Conservation (phyloP, 2,888 invertebrate genomes). For the Abrostola tripartita region DNA sequence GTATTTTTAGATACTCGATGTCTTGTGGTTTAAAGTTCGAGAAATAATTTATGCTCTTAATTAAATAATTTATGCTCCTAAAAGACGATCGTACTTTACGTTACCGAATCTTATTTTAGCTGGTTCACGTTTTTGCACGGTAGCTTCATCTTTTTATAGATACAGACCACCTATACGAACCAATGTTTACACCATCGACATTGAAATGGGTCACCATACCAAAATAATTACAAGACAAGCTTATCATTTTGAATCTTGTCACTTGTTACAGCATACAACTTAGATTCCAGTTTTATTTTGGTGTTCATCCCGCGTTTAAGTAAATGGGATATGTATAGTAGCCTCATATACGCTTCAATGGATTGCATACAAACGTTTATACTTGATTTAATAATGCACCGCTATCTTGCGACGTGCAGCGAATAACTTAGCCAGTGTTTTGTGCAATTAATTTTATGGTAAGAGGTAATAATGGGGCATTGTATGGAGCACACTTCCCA, state of each 20-base stretch:
- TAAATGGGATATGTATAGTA: slow-evolving; percentile 12
- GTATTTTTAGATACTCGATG: no score
- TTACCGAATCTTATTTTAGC: no score
- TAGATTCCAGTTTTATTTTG: slow-evolving; percentile 22
- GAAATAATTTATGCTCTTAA: no score
- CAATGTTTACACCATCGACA: no score
- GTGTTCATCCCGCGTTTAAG: slow-evolving; percentile 36
- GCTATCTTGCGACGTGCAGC: slow-evolving; percentile 17
- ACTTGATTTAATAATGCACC: slow-evolving; percentile 17
- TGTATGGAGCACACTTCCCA: not conserved
- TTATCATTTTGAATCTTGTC: slow-evolving; percentile 25
- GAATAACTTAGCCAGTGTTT: slow-evolving; percentile 17
- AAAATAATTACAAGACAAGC: slow-evolving; percentile 11
- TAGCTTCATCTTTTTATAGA: no score
- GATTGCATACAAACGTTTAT: slow-evolving; percentile 56
- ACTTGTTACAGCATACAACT: slow-evolving; percentile 24
- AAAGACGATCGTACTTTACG: no score
- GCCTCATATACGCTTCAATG: slow-evolving; percentile 1
- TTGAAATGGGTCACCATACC: no score
- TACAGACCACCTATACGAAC: no score
- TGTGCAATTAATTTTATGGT: slow-evolving; percentile 19
- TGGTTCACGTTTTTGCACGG: no score
- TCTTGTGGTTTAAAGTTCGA: no score
- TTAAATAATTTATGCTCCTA: no score
- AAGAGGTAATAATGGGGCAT: not conserved